A percentile compares a stretch with the other conserved stretches of the same genome.
phyloP scores from a whole-genome alignment of 2,797 vertebrate species.

The Chanos chanos region DNA sequence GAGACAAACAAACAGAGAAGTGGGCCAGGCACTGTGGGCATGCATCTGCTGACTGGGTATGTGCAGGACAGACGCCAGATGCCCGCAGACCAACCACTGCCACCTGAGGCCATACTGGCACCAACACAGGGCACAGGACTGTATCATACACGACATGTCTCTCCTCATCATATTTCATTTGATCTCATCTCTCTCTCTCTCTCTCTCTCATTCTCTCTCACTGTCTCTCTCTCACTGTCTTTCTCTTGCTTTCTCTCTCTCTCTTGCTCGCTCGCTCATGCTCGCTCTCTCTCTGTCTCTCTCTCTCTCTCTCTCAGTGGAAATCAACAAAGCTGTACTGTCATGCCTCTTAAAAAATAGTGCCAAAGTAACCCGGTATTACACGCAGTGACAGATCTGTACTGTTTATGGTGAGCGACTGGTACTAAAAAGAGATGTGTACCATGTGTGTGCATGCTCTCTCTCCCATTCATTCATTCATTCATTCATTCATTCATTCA shows the following conservation, averaged over 20 bases:
- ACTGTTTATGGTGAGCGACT: no score
- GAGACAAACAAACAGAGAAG: conserved; percentile 28
- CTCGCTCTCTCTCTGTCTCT: conserved; percentile 2
- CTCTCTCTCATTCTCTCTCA: conserved; percentile 8
- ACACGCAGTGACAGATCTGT: no score
- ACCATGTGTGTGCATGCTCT: no score
- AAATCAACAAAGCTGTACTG: no score
- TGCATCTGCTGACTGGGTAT: conserved; percentile 44
- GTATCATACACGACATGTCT: neutral
- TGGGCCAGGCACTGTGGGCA: conserved; percentile 41
- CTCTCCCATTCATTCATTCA: no score
- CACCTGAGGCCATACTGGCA: conserved; percentile 48
- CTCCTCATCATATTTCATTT: conserved; percentile 22
- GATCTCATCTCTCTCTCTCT: conserved; percentile 25
- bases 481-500: no score
- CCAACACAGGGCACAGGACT: conserved; percentile 9
- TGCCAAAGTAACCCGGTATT: no score
- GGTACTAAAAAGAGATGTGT: no score
- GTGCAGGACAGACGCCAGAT: conserved; percentile 50
- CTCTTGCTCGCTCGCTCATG: neutral
- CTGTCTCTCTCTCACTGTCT: conserved; percentile 25
- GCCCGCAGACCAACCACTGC: conserved; percentile 56
- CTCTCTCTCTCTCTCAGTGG: no score
- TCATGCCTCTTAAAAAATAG: no score
- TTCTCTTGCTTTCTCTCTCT: conserved; percentile 20